A percentile compares a stretch with the other conserved stretches of the same genome.
Evolutionary conservation across 2,113 vertebrate species (phyloP).

Genomic region (Lampris incognitus): DNA sequence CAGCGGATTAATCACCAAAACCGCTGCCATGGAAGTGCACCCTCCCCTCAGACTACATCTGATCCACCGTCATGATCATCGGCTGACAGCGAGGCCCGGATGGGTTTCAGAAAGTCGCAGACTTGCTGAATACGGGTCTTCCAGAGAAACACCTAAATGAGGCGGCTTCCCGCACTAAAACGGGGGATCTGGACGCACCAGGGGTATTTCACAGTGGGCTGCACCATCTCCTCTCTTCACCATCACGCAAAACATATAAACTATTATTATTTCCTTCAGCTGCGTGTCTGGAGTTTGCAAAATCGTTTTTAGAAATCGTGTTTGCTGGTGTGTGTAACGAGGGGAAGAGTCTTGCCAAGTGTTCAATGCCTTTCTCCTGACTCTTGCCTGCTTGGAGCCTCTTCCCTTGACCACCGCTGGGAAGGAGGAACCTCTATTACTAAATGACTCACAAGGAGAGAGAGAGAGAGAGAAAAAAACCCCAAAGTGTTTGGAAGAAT

Average conservation of each 20-base stretch:
- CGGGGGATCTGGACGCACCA: not conserved
- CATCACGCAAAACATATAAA: too few relatives aligned
- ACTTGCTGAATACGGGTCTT: not conserved
- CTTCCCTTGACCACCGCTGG: slow-evolving; percentile 71
- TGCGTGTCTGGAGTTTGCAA: slow-evolving; percentile 33
- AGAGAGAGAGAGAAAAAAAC: slow-evolving; percentile 27
- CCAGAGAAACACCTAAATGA: slow-evolving; percentile 6
- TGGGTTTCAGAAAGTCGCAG: not conserved
- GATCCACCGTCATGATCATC: slow-evolving; percentile 1
- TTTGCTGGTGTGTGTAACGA: slow-evolving; percentile 54
- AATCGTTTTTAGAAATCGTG: not conserved
- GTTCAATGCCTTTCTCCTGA: slow-evolving; percentile 70
- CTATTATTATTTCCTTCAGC: too few relatives aligned
- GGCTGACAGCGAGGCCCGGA: not conserved
- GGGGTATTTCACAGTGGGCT: not conserved
- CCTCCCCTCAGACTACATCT: not conserved
- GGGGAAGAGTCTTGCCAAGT: slow-evolving; percentile 55
- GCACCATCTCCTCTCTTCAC: too few relatives aligned
- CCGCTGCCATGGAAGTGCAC: slow-evolving; percentile 1
- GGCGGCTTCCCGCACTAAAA: not conserved
- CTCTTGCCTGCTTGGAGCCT: slow-evolving; percentile 67
- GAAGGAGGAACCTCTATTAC: slow-evolving; percentile 73
- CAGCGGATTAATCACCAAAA: slow-evolving; percentile 36
- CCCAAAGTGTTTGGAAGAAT: slow-evolving; percentile 71
- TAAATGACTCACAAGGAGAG: slow-evolving; percentile 69